phyloP scores from a whole-genome alignment of 2,888 invertebrate species.

The Apamea crenata region DNA sequence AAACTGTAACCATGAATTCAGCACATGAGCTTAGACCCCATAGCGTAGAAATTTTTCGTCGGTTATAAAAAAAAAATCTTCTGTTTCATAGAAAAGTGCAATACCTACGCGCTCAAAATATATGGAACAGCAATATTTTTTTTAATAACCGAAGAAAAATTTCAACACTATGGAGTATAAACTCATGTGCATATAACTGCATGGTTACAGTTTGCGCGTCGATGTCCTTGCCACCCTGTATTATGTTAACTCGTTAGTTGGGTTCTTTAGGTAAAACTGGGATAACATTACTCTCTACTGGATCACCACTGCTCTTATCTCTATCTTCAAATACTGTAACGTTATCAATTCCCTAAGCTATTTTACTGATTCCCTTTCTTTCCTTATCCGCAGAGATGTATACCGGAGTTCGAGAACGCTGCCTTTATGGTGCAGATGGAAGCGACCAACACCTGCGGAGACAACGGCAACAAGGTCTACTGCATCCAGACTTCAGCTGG shows the following conservation, averaged over 20 bases:
- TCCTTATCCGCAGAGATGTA: slow-evolving; percentile 93
- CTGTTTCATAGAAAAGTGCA: no score
- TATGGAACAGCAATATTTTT: no score
- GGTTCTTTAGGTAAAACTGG: not conserved
- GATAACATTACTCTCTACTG: not conserved
- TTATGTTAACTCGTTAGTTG: not conserved
- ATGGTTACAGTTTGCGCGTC: no score
- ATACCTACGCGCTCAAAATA: no score
- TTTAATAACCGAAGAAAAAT: no score
- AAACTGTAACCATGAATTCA: no score
- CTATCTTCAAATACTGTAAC: not conserved
- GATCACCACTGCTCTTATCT: not conserved
- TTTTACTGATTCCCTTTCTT: not conserved
- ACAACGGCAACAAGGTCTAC: slow-evolving; percentile 94
- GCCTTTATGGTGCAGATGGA: slow-evolving; percentile 97
- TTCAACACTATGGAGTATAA: no score
- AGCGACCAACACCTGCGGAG: slow-evolving; percentile 98
- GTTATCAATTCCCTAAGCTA: not conserved
- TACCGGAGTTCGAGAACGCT: slow-evolving; percentile 99
- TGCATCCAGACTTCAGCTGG: slow-evolving; percentile 96
- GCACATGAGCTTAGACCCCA: no score
- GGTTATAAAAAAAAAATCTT: no score
- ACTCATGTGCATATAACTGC: no score
- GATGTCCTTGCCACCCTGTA: no score
- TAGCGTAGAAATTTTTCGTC: no score